Conservation (phyloP, 2,113 vertebrate genomes). For the Pangasianodon hypophthalmus region DNA sequence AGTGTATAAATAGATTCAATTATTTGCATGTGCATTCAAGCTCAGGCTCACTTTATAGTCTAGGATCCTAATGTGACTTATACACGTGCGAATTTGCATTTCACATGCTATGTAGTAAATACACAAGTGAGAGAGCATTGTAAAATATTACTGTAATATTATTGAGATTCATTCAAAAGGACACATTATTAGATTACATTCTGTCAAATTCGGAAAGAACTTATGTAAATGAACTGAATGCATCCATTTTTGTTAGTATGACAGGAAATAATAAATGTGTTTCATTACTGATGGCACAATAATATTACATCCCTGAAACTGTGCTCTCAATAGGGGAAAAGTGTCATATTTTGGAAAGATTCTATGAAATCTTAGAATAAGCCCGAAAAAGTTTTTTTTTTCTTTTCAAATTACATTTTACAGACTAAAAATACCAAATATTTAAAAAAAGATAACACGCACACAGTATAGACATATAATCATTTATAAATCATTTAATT, state of each 20-base stretch:
- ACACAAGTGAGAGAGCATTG: background rate
- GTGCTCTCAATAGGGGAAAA: background rate
- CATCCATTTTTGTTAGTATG: background rate
- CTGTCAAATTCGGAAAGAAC: background rate
- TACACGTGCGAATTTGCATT: background rate
- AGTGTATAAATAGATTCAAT: conserved; percentile 13
- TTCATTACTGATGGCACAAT: background rate
- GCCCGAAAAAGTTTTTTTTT: background rate
- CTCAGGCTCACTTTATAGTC: background rate
- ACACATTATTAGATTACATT: background rate
- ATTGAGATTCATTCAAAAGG: background rate
- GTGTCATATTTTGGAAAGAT: background rate
- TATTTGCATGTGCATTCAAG: background rate
- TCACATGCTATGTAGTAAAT: background rate
- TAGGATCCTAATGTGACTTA: background rate
- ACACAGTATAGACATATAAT: background rate
- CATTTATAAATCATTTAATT: background rate
- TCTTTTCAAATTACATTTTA: background rate
- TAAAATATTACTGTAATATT: background rate
- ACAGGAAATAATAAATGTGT: background rate
- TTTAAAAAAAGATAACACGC: background rate
- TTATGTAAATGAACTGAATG: background rate
- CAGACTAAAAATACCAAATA: background rate
- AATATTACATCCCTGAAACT: background rate
- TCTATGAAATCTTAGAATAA: background rate